Evolutionary conservation across 2,797 vertebrate genomes (phyloP), one percentile per base, ranked within the genome.

Genomic region (Takifugu ocellatus): DNA sequence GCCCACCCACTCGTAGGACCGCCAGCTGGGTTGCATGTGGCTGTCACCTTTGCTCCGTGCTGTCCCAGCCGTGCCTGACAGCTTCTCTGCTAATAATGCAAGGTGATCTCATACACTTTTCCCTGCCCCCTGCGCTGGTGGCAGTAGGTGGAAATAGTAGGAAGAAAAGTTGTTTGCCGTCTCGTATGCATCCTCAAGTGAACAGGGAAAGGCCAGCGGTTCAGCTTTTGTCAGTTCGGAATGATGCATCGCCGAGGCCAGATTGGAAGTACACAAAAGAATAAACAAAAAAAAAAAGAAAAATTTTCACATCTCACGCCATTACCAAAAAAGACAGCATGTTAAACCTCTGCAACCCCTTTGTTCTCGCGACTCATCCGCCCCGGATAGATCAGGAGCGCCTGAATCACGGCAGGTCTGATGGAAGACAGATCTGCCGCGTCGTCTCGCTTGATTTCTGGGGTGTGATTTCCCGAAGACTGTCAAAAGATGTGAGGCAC

Each of bases 391-490:
- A 76, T 80, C 71, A 82, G 81, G 75, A 75, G 81, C 68, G 75
- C 69, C 77, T 84, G 75, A 81, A 85, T 84, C 82, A 83, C 80
- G 58, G 74, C 59, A 61, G 84, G 72, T 70, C 84, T 71, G 70
- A 74, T 79, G 73, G 74, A 82, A 84, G 84, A 81, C 83, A 87
- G 85, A 82, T 87, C 83, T 82, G 75, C 78, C 77, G 75, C 78
- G 75, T 79, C 60, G 79, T 74, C 79, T 73, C 14, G 61, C 63
- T 54, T 82, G 79, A 85, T 88, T 84, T 83, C 84, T 84, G 84
- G 82, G 84, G 84, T 85, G 81, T 80, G 82, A 88, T 89, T 88
- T 90, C 86, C 87, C 85, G 75, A 88, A 84, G 77, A 88, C 84
- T 90, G 85, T 87, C 86, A 88, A 71, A 48, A 89, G 82, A 89